Percentiles rank a stretch among this genome's conserved stretches.
These are phyloP conservation scores for Centropus bengalensis DNA, from an alignment of 2,113 vertebrate genomes.

Conservation along the genomic window DNA sequence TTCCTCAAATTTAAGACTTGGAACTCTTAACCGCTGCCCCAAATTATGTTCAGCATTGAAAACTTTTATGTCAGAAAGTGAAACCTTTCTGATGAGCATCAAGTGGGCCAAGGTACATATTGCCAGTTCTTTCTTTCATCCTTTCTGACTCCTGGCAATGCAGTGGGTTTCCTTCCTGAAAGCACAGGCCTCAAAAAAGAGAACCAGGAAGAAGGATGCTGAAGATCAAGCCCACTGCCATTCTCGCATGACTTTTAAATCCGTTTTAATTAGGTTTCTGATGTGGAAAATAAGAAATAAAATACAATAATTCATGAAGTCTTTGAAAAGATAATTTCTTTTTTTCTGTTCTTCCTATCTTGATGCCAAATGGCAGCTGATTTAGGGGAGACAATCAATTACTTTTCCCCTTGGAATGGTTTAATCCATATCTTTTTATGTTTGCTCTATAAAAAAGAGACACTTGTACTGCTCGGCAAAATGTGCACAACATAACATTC, in stretches of 20 bases:
- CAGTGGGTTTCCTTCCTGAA: neutral
- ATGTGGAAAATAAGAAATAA: conserved; percentile 27
- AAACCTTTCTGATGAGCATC: neutral
- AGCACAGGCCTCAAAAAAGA: neutral
- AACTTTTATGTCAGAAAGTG: neutral
- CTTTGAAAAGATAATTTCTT: neutral
- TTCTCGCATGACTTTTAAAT: neutral
- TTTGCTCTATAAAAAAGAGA: neutral
- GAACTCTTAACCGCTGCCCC: neutral
- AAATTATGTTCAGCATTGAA: neutral
- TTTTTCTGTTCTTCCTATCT: neutral
- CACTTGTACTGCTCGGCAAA: neutral
- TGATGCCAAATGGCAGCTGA: neutral
- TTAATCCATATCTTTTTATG: neutral
- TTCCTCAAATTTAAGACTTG: neutral
- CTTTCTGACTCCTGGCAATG: neutral
- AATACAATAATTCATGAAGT: neutral
- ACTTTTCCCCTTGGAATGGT: neutral
- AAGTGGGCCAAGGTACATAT: neutral
- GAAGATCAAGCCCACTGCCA: neutral
- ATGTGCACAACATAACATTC: neutral
- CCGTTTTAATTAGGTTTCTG: neutral
- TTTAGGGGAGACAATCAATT: neutral
- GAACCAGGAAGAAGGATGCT: neutral
- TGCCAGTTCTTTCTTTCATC: neutral